Base-by-base conservation (phyloP, 2,797 vertebrate genomes). In the Helicolenus hilgendorfi region DNA sequence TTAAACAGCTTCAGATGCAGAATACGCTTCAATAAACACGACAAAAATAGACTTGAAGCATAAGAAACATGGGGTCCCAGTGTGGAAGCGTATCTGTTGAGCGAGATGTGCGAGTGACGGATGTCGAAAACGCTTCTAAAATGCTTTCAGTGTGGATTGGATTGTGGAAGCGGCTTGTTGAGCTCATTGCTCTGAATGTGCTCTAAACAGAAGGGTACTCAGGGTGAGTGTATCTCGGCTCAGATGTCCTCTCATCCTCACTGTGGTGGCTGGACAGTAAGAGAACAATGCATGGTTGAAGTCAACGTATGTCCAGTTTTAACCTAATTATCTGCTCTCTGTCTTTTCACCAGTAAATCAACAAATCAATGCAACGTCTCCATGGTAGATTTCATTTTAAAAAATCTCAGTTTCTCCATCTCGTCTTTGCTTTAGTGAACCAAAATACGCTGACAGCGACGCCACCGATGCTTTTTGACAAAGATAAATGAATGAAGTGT, bases 401-500 rank as follows among this genome's bases (percentile, higher is more conserved):
- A 65, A 60, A 78, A 60, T 6, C 22, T 3, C 60, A 10, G 26
- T 13, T 20, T 3, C 5, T 72, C 60, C 7, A 18, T 15, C 13
- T 64, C 1, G 3, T 35, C 63, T 74, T 38, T 5, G 36, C n/a
- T 15, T 72, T 4, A 56, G 14, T 45, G 33, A 77, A 69, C 27
- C 20, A 11, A 24, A 56, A 65, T 36, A 65, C 0, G 29, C n/a
- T 3, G 26, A 65, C 67, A 73, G 69, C 11, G 2, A 22, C 2
- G 24, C 63, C 56, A 10, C 76, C n/a, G 41, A 76, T 15, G 13
- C 72, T 67, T 76, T 62, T 7, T 70, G 58, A 77, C 72, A 73
- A 14, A 72, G 62, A 82, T 9, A 31, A 63, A 75, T 72, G 18
- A 88, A 76, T 56, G 11, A 65, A 75, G 79, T 24, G 62, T 79